A percentile compares a stretch with the other conserved stretches of the same genome.
phyloP scores from a whole-genome alignment of 2,888 invertebrate genomes.

The Himalopsyche anomala region DNA sequence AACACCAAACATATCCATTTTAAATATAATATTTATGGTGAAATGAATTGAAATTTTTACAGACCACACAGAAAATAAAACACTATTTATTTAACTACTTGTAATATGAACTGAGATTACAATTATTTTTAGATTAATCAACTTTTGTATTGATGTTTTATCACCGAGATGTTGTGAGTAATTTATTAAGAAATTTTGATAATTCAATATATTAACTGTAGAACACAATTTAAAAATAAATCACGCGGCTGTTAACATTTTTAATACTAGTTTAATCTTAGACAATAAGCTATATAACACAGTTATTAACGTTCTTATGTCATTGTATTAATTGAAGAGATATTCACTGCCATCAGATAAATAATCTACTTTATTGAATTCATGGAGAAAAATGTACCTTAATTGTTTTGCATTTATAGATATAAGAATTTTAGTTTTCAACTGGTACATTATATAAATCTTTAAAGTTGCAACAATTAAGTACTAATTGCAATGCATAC shows the following conservation, averaged over 20 bases:
- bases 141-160: slow-evolving; percentile 35
- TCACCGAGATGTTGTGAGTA: slow-evolving; percentile 22
- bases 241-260: slow-evolving; percentile 27
- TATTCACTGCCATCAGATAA: slow-evolving; percentile 35
- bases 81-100: slow-evolving; percentile 26
- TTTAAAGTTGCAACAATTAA: too few relatives aligned
- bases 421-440: not conserved
- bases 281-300: slow-evolving; percentile 17
- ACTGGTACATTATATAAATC: not conserved
- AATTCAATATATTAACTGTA: not conserved
- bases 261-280: slow-evolving; percentile 19
- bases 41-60: not conserved
- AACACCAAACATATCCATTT: not conserved
- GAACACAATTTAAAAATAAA: slow-evolving; percentile 9
- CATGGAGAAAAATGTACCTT: not conserved
- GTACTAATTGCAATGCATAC: too few relatives aligned
- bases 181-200: slow-evolving; percentile 37
- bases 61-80: not conserved
- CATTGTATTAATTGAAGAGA: slow-evolving; percentile 8
- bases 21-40: not conserved
- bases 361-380: not conserved
- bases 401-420: slow-evolving; percentile 35
- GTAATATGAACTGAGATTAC: slow-evolving; percentile 31
- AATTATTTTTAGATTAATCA: slow-evolving; percentile 31
- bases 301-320: not conserved